Percentiles rank a stretch among this genome's conserved stretches.
Conservation (phyloP, 1,140 invertebrate genomes). For the Drosophila kurseongensis region DNA sequence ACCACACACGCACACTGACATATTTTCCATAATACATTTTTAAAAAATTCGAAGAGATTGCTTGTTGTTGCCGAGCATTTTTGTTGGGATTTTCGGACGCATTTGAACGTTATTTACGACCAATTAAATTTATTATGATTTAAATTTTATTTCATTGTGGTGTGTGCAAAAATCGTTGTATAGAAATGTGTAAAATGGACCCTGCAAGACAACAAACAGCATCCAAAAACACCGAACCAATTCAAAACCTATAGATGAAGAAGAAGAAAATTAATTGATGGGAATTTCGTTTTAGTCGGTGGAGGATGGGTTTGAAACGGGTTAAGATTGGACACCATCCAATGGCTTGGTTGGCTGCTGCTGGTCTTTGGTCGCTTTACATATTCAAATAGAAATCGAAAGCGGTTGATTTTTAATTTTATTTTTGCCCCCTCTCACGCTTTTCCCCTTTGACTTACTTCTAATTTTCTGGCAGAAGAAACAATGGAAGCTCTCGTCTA, state of each 20-base stretch:
- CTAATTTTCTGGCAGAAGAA: slow-evolving; percentile 68
- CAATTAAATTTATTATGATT: slow-evolving; percentile 81
- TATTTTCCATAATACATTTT: neutral
- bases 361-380: slow-evolving; percentile 69
- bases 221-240: slow-evolving; percentile 18
- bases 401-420: slow-evolving; percentile 68
- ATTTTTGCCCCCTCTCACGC: neutral
- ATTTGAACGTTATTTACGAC: slow-evolving; percentile 80
- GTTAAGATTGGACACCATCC: slow-evolving; percentile 10
- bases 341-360: slow-evolving; percentile 37
- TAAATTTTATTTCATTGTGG: slow-evolving; percentile 65
- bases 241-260: slow-evolving; percentile 22
- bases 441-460: slow-evolving; percentile 37
- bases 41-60: neutral
- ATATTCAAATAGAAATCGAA: slow-evolving; percentile 83
- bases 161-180: slow-evolving; percentile 52
- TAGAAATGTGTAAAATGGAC: slow-evolving; percentile 53
- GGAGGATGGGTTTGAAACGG: slow-evolving; percentile 5
- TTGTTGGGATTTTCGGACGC: slow-evolving; percentile 44
- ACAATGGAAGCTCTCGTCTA: slow-evolving; percentile 52
- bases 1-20: neutral
- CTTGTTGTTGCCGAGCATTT: slow-evolving; percentile 8
- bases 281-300: slow-evolving; percentile 72
- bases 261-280: slow-evolving; percentile 71
- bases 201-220: slow-evolving; percentile 11